Percentiles rank a stretch among this genome's conserved stretches.
These are phyloP conservation scores for Zaprionus gabonicus DNA, from an alignment of 1,140 invertebrate genomes.

Conservation along the genomic window DNA sequence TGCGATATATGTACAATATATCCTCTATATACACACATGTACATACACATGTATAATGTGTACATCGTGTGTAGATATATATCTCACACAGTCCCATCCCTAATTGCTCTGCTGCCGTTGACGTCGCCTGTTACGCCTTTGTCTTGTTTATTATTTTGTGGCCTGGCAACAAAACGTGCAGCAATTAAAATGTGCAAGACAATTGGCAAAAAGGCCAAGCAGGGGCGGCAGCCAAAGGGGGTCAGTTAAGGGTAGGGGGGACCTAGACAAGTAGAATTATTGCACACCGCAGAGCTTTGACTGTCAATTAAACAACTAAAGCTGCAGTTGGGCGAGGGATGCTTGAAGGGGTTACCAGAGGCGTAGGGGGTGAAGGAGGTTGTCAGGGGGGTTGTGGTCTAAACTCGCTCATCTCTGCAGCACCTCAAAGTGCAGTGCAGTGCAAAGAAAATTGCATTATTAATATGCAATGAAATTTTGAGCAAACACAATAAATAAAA, in stretches of 20 bases:
- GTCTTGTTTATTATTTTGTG: conserved; percentile 80
- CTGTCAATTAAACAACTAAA: conserved; percentile 39
- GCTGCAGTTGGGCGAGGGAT: not conserved
- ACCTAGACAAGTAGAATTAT: not conserved
- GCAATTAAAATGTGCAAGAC: conserved; percentile 80
- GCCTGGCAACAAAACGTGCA: conserved; percentile 64
- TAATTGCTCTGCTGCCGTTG: conserved; percentile 24
- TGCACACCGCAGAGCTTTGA: conserved; percentile 36
- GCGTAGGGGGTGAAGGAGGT: not conserved
- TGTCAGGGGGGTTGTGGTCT: not conserved
- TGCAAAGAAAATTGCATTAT: conserved; percentile 71
- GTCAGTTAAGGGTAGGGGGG: not conserved
- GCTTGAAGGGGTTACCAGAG: not conserved
- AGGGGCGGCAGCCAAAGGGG: not conserved
- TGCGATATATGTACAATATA: not conserved
- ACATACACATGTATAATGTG: not conserved
- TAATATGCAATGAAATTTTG: conserved; percentile 81
- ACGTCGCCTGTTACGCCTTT: conserved; percentile 62
- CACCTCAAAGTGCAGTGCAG: conserved; percentile 51
- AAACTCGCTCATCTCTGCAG: too few relatives aligned
- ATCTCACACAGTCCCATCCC: conserved; percentile 5
- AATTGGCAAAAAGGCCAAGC: conserved; percentile 56
- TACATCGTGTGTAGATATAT: not conserved
- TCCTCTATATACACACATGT: not conserved
- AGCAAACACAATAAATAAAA: conserved; percentile 78